Conservation (phyloP, 2,797 vertebrate genomes). For the Vireo griseus region DNA sequence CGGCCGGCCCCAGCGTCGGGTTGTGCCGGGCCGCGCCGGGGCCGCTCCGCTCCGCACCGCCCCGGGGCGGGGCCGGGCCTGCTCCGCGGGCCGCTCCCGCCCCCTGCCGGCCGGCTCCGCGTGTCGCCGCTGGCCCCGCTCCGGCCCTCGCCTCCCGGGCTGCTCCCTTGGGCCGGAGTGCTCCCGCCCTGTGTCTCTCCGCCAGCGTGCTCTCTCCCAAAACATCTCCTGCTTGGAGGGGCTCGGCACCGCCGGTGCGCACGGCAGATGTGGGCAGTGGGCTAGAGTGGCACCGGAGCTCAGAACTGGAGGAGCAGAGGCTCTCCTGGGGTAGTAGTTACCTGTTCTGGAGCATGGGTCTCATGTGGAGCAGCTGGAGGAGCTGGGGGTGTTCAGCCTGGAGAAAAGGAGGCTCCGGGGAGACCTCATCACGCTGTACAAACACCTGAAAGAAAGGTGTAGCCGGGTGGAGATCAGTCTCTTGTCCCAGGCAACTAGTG, state of each 20-base stretch:
- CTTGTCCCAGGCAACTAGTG: background rate
- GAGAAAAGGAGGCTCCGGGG: background rate
- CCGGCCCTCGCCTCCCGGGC: too few relatives aligned
- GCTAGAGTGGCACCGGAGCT: background rate
- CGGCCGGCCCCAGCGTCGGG: too few relatives aligned
- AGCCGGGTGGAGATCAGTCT: background rate
- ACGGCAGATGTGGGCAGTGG: rapidly evolving
- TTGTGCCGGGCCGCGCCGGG: background rate
- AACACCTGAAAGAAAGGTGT: background rate
- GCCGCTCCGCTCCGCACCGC: background rate
- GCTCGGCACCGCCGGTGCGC: background rate
- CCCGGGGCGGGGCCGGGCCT: background rate
- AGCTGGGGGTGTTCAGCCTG: background rate
- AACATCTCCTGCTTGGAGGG: background rate
- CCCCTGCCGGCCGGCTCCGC: background rate
- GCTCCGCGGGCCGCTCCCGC: background rate
- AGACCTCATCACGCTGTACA: background rate
- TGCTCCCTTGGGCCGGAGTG: rapidly evolving
- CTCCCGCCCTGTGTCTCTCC: background rate
- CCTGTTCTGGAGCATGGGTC: too few relatives aligned
- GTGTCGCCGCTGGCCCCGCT: too few relatives aligned
- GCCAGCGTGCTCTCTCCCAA: rapidly evolving
- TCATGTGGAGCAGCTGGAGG: background rate
- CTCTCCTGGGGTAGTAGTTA: background rate
- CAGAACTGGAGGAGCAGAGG: background rate